These are phyloP conservation scores for Drosophila helvetica DNA, from an alignment of 2,888 invertebrate genomes.

Conservation along the genomic window DNA sequence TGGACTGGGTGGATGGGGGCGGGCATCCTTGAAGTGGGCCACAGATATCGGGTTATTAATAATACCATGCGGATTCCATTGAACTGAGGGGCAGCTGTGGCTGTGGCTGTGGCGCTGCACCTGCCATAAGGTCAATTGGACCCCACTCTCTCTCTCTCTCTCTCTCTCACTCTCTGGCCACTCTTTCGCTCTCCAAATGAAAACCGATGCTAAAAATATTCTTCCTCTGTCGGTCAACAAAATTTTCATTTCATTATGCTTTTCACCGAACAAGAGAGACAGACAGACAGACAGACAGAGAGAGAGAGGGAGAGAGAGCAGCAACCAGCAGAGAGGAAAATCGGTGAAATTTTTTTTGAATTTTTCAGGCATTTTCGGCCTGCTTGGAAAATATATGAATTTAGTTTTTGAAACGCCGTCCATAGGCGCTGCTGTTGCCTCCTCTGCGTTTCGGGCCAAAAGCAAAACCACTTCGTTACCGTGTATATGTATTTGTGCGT, in stretches of 20 bases:
- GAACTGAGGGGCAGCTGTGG: constrained; percentile 42
- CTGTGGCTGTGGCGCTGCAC: constrained; percentile 51
- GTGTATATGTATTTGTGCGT: constrained; percentile 15
- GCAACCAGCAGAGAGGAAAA: constrained; percentile 26
- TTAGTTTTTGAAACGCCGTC: constrained; percentile 78
- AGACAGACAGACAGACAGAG: constrained; percentile 19
- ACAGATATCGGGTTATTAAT: constrained; percentile 42
- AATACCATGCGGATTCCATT: constrained; percentile 66
- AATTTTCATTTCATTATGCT: constrained; percentile 72
- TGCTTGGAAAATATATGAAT: constrained; percentile 73
- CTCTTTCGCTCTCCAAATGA: constrained; percentile 19
- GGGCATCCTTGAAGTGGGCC: constrained; percentile 39
- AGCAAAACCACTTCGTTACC: constrained; percentile 29
- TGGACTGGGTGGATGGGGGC: not conserved
- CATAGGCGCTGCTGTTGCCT: constrained; percentile 71
- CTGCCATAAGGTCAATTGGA: constrained; percentile 70
- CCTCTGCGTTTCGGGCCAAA: constrained; percentile 32
- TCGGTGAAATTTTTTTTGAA: constrained; percentile 33
- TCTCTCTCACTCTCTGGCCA: constrained; percentile 13
- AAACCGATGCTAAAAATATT: constrained; percentile 69
- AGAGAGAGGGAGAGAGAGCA: constrained; percentile 27
- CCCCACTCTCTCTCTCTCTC: constrained; percentile 31
- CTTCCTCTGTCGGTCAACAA: constrained; percentile 66
- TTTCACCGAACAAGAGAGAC: constrained; percentile 21
- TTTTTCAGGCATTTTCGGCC: constrained; percentile 63